Evolutionary conservation across 2,888 invertebrate genomes (phyloP).

Genomic region (Diaprepes abbreviatus): DNA sequence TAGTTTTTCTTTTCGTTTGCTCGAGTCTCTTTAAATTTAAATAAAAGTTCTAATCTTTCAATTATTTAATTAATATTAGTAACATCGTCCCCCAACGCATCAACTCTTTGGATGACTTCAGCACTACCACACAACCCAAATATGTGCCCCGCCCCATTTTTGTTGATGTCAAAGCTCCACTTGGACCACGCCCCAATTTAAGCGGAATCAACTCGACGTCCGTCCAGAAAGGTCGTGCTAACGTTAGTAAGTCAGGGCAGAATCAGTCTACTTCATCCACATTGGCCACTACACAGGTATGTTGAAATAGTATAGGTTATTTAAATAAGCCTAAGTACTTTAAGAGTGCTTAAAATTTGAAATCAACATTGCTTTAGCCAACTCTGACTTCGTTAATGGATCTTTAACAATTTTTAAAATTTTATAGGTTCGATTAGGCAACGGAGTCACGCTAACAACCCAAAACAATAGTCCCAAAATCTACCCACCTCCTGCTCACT

Average conservation of each 20-base stretch:
- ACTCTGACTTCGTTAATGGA: no score
- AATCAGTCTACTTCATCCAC: neutral
- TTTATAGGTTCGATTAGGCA: neutral
- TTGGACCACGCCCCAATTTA: slow-evolving; percentile 1
- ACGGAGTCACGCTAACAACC: neutral
- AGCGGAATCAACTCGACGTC: neutral
- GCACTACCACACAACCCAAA: neutral
- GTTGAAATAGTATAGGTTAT: no score
- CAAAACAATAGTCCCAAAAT: neutral
- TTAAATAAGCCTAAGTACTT: no score
- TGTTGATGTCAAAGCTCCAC: slow-evolving; percentile 1
- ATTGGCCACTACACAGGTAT: neutral
- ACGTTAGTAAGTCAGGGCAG: neutral
- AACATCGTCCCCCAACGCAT: neutral
- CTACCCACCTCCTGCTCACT: slow-evolving; percentile 19
- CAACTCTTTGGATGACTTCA: neutral
- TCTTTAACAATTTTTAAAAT: no score
- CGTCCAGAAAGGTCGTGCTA: neutral
- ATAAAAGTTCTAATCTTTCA: no score
- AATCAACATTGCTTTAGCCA: no score
- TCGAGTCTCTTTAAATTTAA: no score
- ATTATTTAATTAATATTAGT: no score
- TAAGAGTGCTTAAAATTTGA: no score
- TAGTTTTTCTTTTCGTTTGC: no score
- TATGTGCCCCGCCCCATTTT: slow-evolving; percentile 2